phyloP scores from a whole-genome alignment of 2,888 invertebrate species.

The Vandiemenella viatica region DNA sequence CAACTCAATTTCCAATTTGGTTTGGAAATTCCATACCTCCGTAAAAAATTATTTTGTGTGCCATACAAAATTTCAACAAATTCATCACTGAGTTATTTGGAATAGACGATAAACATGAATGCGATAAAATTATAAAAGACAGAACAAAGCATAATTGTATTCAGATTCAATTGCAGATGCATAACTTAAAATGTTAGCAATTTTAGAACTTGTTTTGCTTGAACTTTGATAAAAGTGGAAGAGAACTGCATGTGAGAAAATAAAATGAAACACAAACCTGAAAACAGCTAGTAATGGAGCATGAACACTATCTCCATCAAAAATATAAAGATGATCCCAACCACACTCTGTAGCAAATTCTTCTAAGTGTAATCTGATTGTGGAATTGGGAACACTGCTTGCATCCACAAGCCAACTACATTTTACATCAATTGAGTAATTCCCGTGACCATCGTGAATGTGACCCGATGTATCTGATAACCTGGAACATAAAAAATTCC shows the following conservation, averaged over 20 bases:
- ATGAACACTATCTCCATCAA: constrained; percentile 93
- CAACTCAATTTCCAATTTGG: too few species aligned
- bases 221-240: too few species aligned
- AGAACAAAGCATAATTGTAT: too few species aligned
- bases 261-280: constrained; percentile 35
- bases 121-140: too few species aligned
- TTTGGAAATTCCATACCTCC: too few species aligned
- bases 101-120: too few species aligned
- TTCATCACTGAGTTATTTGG: too few species aligned
- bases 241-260: not conserved
- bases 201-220: too few species aligned
- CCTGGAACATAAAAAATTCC: constrained; percentile 30
- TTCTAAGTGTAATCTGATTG: constrained; percentile 73
- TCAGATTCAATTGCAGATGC: too few species aligned
- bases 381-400: constrained; percentile 33
- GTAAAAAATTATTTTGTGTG: too few species aligned
- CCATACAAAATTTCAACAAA: too few species aligned
- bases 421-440: constrained; percentile 84
- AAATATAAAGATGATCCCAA: constrained; percentile 98
- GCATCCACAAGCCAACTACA: constrained; percentile 90
- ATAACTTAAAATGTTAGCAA: too few species aligned
- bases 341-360: constrained; percentile 98
- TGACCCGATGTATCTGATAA: constrained; percentile 50
- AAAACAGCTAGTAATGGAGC: constrained; percentile 83
- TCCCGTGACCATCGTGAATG: constrained; percentile 78